Base-by-base conservation (phyloP, 2,888 invertebrate species). In the Pseudococcus jackbeardsleyi region DNA sequence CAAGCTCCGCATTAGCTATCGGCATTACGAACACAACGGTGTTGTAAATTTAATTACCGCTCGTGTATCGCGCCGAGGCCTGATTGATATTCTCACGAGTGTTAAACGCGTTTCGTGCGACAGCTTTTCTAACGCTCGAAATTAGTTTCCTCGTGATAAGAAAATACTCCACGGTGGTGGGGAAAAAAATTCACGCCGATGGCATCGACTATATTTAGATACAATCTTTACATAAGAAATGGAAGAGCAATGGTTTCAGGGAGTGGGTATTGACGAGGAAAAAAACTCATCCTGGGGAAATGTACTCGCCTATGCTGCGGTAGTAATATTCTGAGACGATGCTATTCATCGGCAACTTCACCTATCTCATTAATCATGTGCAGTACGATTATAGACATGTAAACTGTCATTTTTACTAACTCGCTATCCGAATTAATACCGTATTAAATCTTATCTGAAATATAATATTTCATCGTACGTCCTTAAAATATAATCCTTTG, bases 371-470 rank as follows among this genome's bases (percentile, higher is more conserved):
- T 54, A 85, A 85, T 85, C 85, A 85, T 85, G 85, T 79, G 46
- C 42, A 79, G 79, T 79, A 79, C 85, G 54, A 59, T 85, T 84
- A 84, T 59, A 59, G 59, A 85, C 85, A 59, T 84, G 85, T 85
- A 85, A 59, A 85, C 85, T 85, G 85, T 85, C 85, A 59, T 85
- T 85, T 85, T 85, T 85, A 85, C 54, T 50, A 85, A 85, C 85
- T 85, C 59, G 22, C 48, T 59, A 59, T 85, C 54, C 85, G 85
- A 85, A 85, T 85, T 85, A 85, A 85, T 59, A 85, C 85, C 85
- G 85, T 85, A 85, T 85, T 85, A 85, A 85, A 85, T 85, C 85
- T 50, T 85, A 85, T 85, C 85, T 85, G 85, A 39, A 85, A 85
- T 85, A 85, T 85, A 85, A 85, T 85, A 85, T 85, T 85, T 85